These are phyloP conservation scores for Volucella zonaria DNA, from an alignment of 2,888 invertebrate genomes.

Conservation along the genomic window DNA sequence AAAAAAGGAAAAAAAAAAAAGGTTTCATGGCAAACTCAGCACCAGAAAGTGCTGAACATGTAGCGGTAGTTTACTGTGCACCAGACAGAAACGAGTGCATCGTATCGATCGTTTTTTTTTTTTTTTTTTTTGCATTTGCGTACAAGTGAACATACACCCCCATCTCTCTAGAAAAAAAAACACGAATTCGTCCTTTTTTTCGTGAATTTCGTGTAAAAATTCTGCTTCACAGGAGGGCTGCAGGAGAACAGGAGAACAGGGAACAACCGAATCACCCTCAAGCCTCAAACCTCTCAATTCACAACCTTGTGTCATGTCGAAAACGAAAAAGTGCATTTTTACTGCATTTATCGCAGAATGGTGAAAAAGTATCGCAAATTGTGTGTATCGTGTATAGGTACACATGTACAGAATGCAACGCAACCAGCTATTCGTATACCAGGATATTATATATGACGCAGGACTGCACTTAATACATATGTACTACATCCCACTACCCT, in stretches of 20 bases:
- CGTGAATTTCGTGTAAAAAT: slow-evolving; percentile 60
- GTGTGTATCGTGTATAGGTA: slow-evolving; percentile 35
- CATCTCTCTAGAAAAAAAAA: slow-evolving; percentile 28
- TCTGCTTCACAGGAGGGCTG: slow-evolving; percentile 26
- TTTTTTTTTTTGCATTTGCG: slow-evolving; percentile 74
- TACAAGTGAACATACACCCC: slow-evolving; percentile 55
- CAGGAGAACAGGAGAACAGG: slow-evolving; percentile 7
- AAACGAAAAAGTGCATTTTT: slow-evolving; percentile 65
- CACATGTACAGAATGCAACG: slow-evolving; percentile 58
- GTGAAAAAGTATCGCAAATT: slow-evolving; percentile 57
- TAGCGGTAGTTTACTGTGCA: slow-evolving; percentile 77
- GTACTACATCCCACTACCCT: slow-evolving; percentile 16
- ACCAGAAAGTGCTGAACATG: slow-evolving; percentile 44
- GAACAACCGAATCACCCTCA: background rate
- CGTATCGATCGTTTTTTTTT: slow-evolving; percentile 81
- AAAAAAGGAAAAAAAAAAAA: slow-evolving; percentile 23
- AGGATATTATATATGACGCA: slow-evolving; percentile 60
- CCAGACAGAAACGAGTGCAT: slow-evolving; percentile 83
- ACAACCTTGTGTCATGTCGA: slow-evolving; percentile 39
- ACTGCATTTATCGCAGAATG: slow-evolving; percentile 62
- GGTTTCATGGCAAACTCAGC: slow-evolving; percentile 37
- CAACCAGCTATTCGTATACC: slow-evolving; percentile 28
- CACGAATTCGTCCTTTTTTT: slow-evolving; percentile 20
- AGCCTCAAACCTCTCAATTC: slow-evolving; percentile 7
- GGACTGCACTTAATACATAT: slow-evolving; percentile 51